These are phyloP conservation scores for Pelosia muscerda DNA, from an alignment of 2,888 invertebrate genomes.

Conservation along the genomic window DNA sequence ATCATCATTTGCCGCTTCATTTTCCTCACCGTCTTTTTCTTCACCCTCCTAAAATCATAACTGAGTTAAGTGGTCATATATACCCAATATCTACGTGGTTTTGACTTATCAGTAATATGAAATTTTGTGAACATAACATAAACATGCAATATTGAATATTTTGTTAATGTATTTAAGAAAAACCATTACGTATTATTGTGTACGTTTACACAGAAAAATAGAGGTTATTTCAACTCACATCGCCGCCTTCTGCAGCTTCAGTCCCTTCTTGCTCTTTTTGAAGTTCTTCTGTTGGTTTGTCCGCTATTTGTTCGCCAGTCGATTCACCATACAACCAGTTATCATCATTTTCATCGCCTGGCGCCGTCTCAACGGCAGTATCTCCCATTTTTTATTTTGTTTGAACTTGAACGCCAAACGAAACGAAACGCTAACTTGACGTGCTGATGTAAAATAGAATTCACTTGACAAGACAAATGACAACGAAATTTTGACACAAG, in stretches of 20 bases:
- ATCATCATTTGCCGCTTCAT: slow-evolving; percentile 81
- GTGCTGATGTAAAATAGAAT: neutral
- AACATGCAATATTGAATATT: neutral
- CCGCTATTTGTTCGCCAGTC: slow-evolving; percentile 77
- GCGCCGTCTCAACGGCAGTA: slow-evolving; percentile 70
- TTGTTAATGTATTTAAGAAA: neutral
- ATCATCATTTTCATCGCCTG: slow-evolving; percentile 91
- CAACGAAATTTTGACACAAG: no score
- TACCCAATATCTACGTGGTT: neutral
- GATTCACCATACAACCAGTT: slow-evolving; percentile 95
- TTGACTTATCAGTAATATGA: neutral
- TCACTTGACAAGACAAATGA: neutral
- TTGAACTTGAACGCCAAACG: neutral
- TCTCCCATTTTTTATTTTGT: slow-evolving; percentile 70
- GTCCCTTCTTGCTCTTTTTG: slow-evolving; percentile 57
- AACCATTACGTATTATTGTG: slow-evolving; percentile 19
- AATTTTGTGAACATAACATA: neutral
- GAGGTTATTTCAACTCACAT: slow-evolving; percentile 54
- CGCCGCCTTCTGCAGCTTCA: slow-evolving; percentile 39
- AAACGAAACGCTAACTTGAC: no score
- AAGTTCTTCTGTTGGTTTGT: slow-evolving; percentile 52
- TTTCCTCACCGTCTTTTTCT: slow-evolving; percentile 82
- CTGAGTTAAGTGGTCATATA: neutral
- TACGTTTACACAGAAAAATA: slow-evolving; percentile 8
- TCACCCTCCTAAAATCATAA: slow-evolving; percentile 65